These are phyloP conservation scores for Drosophila watanabei DNA, from an alignment of 1,140 invertebrate genomes.

Conservation along the genomic window DNA sequence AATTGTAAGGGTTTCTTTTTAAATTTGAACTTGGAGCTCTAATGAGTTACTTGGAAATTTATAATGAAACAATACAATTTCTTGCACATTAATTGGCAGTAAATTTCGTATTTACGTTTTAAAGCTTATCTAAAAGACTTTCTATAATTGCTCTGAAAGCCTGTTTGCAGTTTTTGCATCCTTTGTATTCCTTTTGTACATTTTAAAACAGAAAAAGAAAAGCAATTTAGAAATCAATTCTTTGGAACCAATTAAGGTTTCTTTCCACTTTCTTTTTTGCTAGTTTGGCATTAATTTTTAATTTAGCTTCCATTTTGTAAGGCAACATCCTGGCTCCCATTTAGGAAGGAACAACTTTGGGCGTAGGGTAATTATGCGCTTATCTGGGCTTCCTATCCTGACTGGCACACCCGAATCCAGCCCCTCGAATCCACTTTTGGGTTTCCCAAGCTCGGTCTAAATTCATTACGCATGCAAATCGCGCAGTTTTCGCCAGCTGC, in stretches of 20 bases:
- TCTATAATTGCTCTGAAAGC: not conserved
- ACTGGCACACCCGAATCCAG: not conserved
- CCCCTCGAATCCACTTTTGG: not conserved
- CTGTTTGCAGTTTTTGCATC: not conserved
- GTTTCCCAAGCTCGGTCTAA: conserved; percentile 41
- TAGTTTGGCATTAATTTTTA: conserved; percentile 69
- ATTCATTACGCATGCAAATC: conserved; percentile 80
- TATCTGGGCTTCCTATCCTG: conserved; percentile 64
- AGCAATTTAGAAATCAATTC: not conserved
- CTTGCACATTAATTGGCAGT: too few species aligned
- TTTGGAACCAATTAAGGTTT: not conserved
- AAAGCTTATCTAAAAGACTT: too few species aligned
- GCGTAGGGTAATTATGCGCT: conserved; percentile 72
- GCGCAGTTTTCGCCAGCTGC: conserved; percentile 68
- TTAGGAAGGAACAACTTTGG: conserved; percentile 42
- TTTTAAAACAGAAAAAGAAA: not conserved
- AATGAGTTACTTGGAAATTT: not conserved
- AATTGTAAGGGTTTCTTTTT: not conserved
- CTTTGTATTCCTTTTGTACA: not conserved
- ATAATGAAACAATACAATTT: not conserved
- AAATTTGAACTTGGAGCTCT: not conserved
- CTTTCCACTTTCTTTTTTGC: conserved; percentile 27
- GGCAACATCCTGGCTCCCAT: conserved; percentile 34
- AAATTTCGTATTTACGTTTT: not conserved
- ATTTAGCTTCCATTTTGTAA: conserved; percentile 48